phyloP scores from a whole-genome alignment of 2,888 invertebrate genomes.

The Euclidia mi region DNA sequence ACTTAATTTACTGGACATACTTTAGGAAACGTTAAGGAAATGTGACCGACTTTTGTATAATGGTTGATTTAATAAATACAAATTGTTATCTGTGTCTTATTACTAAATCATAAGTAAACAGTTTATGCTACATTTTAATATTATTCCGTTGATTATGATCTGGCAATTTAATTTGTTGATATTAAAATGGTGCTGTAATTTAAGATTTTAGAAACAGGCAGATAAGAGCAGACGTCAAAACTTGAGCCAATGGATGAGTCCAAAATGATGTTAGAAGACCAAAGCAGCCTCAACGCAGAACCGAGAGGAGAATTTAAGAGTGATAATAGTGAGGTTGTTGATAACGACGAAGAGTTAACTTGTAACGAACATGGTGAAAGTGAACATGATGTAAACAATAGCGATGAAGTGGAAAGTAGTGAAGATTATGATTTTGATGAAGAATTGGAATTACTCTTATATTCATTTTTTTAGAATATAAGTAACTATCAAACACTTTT shows the following conservation, averaged over 20 bases:
- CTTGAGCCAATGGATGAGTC: not conserved
- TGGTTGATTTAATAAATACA: too few relatives aligned
- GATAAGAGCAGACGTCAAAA: not conserved
- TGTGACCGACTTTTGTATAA: too few relatives aligned
- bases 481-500: too few relatives aligned
- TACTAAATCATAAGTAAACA: too few relatives aligned
- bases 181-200: not conserved
- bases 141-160: too few relatives aligned
- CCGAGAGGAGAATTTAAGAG: not conserved
- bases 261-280: not conserved
- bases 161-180: not conserved
- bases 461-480: not conserved
- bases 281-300: not conserved
- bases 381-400: too few relatives aligned
- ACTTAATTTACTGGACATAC: conserved; percentile 15
- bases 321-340: not conserved
- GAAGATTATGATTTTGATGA: not conserved
- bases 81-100: too few relatives aligned
- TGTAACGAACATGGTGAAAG: not conserved
- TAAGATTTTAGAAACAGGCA: not conserved
- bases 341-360: not conserved
- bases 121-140: too few relatives aligned
- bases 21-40: conserved; percentile 10
- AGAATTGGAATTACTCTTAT: conserved; percentile 3
- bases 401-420: not conserved